Conservation (phyloP, 2,888 invertebrate genomes). For the Diplazon laetatorius region DNA sequence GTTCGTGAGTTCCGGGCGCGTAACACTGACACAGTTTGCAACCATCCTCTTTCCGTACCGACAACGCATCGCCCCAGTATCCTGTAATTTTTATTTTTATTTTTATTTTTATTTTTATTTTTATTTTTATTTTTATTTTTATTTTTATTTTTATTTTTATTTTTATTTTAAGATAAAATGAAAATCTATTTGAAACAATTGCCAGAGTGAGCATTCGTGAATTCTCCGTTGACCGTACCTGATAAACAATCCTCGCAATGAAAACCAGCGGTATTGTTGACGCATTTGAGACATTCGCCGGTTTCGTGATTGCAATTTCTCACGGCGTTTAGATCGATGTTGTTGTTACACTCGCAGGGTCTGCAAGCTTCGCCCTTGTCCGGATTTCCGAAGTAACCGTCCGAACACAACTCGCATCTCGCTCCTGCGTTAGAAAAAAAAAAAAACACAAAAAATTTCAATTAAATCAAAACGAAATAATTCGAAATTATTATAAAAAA, state of each 20-base stretch:
- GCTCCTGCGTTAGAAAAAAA: conserved; percentile 85
- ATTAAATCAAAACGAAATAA: background rate
- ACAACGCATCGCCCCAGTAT: conserved; percentile 96
- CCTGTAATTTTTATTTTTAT: no score
- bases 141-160: no score
- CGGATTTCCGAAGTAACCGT: conserved; percentile 97
- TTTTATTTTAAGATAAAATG: no score
- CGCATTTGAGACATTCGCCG: conserved; percentile 98
- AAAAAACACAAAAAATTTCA: conserved; percentile 45
- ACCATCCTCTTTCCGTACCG: conserved; percentile 93
- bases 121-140: no score
- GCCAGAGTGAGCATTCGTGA: no score
- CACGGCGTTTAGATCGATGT: conserved; percentile 97
- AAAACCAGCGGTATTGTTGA: conserved; percentile 95
- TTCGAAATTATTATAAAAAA: background rate
- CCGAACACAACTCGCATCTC: conserved; percentile 96
- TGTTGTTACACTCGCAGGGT: conserved; percentile 96
- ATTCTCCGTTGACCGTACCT: no score
- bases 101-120: no score
- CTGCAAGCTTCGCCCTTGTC: conserved; percentile 91
- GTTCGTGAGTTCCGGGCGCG: conserved; percentile 91
- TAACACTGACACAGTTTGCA: conserved; percentile 95
- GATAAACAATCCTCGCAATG: conserved; percentile 96
- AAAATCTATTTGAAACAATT: no score
- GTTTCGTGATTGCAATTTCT: conserved; percentile 98